These are phyloP conservation scores for Epiblema foenella DNA, from an alignment of 2,888 invertebrate genomes.

Conservation along the genomic window DNA sequence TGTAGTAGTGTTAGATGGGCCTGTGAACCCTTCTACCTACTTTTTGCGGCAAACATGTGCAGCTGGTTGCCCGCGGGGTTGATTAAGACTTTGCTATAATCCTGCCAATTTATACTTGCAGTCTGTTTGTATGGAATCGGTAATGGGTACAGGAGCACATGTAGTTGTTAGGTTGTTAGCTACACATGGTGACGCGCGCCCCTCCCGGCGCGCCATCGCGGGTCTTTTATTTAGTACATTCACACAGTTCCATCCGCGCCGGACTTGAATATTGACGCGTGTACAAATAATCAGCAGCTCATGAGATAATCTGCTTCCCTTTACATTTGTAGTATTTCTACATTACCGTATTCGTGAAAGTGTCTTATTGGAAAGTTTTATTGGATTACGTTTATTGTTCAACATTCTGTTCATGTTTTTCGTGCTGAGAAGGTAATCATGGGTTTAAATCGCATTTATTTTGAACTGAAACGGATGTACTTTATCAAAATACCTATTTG, in stretches of 20 bases:
- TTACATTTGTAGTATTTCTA: conserved; percentile 13
- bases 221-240: conserved; percentile 59
- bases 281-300: conserved; percentile 48
- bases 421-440: conserved; percentile 35
- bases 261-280: conserved; percentile 67
- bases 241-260: conserved; percentile 71
- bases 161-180: conserved; percentile 61
- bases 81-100: conserved; percentile 62
- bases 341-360: conserved; percentile 32
- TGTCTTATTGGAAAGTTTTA: conserved; percentile 41
- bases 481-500: not conserved
- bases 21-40: conserved; percentile 49
- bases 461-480: conserved; percentile 5
- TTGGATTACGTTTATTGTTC: conserved; percentile 35
- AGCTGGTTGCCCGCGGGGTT: conserved; percentile 59
- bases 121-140: conserved; percentile 55
- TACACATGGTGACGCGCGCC: conserved; percentile 67
- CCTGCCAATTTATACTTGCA: conserved; percentile 61
- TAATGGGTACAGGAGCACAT: conserved; percentile 63
- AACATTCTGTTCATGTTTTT: conserved; percentile 36
- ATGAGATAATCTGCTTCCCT: conserved; percentile 47
- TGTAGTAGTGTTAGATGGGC: too few species aligned
- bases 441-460: conserved; percentile 13
- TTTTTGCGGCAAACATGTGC: conserved; percentile 57
- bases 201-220: conserved; percentile 64